A percentile compares a stretch with the other conserved stretches of the same genome.
Evolutionary conservation across 2,797 vertebrate species (phyloP).

Genomic region (Champsocephalus esox): DNA sequence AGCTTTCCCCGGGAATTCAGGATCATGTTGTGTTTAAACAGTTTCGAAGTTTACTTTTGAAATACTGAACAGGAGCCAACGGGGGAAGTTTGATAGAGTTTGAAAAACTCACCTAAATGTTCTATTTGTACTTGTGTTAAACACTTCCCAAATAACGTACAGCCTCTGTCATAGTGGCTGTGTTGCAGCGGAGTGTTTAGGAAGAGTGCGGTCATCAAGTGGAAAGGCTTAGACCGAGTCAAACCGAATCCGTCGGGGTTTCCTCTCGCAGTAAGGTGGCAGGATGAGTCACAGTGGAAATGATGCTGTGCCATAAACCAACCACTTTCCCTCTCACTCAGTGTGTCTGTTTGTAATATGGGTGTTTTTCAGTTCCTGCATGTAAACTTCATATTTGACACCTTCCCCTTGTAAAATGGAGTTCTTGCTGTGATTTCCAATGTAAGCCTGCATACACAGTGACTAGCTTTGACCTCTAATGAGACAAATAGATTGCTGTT

Average conservation of each 20-base stretch:
- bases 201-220: conserved; percentile 62
- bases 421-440: background rate
- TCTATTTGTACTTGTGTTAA: conserved; percentile 28
- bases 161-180: conserved; percentile 46
- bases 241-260: conserved; percentile 64
- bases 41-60: background rate
- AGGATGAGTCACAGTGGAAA: conserved; percentile 84
- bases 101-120: conserved; percentile 23
- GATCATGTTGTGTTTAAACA: background rate
- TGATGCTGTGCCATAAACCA: conserved; percentile 53
- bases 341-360: conserved; percentile 11
- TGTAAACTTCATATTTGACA: conserved; percentile 24
- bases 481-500: conserved; percentile 23
- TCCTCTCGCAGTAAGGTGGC: conserved; percentile 75
- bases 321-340: conserved; percentile 41
- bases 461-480: conserved; percentile 41
- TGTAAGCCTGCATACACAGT: conserved; percentile 13
- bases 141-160: conserved; percentile 30
- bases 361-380: conserved; percentile 31
- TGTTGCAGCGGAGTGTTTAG: conserved; percentile 54
- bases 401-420: conserved; percentile 26
- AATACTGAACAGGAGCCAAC: background rate
- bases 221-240: conserved; percentile 71
- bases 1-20: conserved; percentile 1
- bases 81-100: background rate